These are phyloP conservation scores for Volucella zonaria DNA, from an alignment of 2,888 invertebrate genomes.

Conservation along the genomic window DNA sequence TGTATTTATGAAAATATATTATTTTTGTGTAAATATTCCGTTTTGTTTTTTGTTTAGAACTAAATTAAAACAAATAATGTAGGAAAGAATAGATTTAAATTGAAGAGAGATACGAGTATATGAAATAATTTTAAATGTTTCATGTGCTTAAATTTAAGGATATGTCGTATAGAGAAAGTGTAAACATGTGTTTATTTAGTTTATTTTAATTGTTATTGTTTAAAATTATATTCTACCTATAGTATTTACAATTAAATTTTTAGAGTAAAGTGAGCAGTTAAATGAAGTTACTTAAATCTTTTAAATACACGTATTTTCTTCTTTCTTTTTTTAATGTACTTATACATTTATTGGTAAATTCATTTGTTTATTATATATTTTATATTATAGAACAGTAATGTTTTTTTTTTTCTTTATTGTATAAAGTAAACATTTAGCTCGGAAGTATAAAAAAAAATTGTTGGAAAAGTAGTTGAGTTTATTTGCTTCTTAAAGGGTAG, in stretches of 20 bases:
- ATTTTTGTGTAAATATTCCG: slow-evolving; percentile 44
- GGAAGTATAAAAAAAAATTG: slow-evolving; percentile 50
- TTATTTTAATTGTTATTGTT: slow-evolving; percentile 5
- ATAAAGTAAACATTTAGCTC: slow-evolving; percentile 60
- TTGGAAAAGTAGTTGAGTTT: slow-evolving; percentile 40
- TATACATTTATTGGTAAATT: slow-evolving; percentile 42
- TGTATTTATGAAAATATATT: slow-evolving; percentile 37
- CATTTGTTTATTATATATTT: slow-evolving; percentile 47
- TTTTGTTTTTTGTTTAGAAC: slow-evolving; percentile 7
- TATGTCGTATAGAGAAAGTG: slow-evolving; percentile 60
- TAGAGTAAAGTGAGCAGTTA: slow-evolving; percentile 48
- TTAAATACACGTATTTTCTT: slow-evolving; percentile 40
- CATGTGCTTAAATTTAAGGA: slow-evolving; percentile 58
- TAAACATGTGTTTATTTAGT: slow-evolving; percentile 37
- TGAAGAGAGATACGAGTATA: background rate
- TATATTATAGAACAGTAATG: slow-evolving; percentile 52
- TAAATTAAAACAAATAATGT: background rate
- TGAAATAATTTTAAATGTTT: slow-evolving; percentile 3
- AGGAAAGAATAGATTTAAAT: slow-evolving; percentile 2
- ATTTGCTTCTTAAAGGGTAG: slow-evolving; percentile 11
- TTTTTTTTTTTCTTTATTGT: slow-evolving; percentile 30
- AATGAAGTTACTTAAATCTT: slow-evolving; percentile 9
- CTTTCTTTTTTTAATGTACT: slow-evolving; percentile 19
- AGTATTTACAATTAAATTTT: slow-evolving; percentile 42
- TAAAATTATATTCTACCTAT: slow-evolving; percentile 8